Evolutionary conservation across 1,140 invertebrate species (phyloP).

Genomic region (Lordiphosa stackelbergi): DNA sequence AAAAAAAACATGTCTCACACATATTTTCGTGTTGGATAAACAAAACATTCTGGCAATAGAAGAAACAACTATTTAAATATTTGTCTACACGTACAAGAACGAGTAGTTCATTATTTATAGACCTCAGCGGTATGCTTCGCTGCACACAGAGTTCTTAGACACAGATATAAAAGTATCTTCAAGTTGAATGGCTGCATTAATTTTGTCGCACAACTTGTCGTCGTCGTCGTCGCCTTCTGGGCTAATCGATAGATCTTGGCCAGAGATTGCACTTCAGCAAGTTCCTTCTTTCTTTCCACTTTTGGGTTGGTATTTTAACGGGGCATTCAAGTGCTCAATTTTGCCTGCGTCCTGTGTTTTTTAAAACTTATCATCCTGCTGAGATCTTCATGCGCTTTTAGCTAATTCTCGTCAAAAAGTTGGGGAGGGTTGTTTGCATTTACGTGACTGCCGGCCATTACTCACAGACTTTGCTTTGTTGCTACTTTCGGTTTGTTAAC

Average conservation of each 20-base stretch:
- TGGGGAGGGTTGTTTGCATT: conserved; percentile 26
- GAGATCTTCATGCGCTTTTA: conserved; percentile 72
- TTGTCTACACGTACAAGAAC: not conserved
- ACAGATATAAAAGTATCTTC: not conserved
- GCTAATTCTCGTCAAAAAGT: conserved; percentile 48
- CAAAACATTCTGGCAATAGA: conserved; percentile 10
- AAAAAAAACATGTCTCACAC: not conserved
- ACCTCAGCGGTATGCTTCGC: not conserved
- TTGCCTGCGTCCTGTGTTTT: conserved; percentile 33
- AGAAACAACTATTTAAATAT: not conserved
- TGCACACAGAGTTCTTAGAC: not conserved
- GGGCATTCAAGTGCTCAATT: conserved; percentile 70
- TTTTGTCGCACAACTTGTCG: conserved; percentile 5
- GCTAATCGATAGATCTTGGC: conserved; percentile 41
- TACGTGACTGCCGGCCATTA: conserved; percentile 68
- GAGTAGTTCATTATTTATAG: conserved; percentile 44
- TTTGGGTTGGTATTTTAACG: conserved; percentile 1
- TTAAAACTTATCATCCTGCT: conserved; percentile 39
- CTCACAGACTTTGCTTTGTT: conserved; percentile 55
- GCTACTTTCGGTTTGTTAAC: conserved; percentile 73
- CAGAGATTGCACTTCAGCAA: conserved; percentile 33
- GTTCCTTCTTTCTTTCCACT: conserved; percentile 3
- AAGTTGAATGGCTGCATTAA: conserved; percentile 4
- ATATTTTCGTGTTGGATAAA: conserved; percentile 10
- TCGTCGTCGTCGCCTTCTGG: conserved; percentile 15